phyloP scores from a whole-genome alignment of 2,113 vertebrate genomes.

The Pomatorhinus ruficollis region DNA sequence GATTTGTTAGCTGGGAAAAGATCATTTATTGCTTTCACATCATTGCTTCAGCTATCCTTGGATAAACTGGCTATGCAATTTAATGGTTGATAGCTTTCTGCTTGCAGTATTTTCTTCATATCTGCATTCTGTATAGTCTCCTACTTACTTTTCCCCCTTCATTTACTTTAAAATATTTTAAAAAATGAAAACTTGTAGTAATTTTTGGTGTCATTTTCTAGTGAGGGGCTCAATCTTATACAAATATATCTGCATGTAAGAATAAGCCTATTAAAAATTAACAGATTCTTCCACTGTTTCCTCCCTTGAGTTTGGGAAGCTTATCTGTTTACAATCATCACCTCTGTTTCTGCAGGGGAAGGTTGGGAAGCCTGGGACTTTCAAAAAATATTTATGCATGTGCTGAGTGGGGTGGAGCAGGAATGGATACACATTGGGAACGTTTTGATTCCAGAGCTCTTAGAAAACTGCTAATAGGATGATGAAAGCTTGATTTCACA shows the following conservation, averaged over 20 bases:
- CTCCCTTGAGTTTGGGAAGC: background rate
- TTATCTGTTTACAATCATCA: slow-evolving; percentile 1
- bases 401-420: slow-evolving; percentile 15
- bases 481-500: slow-evolving; percentile 45
- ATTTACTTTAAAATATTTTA: background rate
- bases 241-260: background rate
- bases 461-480: slow-evolving; percentile 39
- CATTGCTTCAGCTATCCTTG: background rate
- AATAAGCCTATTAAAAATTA: background rate
- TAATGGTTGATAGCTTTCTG: background rate
- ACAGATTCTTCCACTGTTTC: background rate
- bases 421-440: background rate
- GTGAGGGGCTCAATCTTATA: background rate
- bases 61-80: background rate
- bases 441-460: slow-evolving; percentile 25
- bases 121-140: background rate
- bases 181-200: background rate
- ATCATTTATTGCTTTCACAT: slow-evolving; percentile 59
- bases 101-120: background rate
- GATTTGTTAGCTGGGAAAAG: slow-evolving; percentile 58
- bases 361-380: background rate
- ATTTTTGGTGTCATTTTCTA: background rate
- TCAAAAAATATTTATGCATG: background rate
- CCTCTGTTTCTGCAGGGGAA: background rate
- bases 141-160: background rate